Percentiles rank a stretch among this genome's conserved stretches.
Conservation (phyloP, 2,888 invertebrate genomes). For the Caenorhabditis sp. region DNA sequence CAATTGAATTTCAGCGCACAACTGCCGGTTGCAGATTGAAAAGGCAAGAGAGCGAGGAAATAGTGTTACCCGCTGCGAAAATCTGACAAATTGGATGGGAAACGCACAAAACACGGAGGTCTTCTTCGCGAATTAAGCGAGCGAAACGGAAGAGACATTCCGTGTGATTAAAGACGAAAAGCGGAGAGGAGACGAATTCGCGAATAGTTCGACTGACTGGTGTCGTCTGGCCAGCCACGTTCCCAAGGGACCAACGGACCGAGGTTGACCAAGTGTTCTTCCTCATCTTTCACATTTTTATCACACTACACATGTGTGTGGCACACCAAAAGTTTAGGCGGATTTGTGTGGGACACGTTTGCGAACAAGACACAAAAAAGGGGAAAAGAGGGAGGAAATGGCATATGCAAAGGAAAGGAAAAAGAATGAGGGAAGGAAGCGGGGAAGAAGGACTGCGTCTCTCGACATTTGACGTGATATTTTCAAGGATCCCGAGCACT, state of each 20-base stretch:
- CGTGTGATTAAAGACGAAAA: conserved; percentile 1
- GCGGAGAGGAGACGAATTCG: background rate
- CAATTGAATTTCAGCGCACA: too few relatives aligned
- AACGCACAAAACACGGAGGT: background rate
- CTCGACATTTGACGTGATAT: conserved; percentile 23
- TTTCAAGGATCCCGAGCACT: too few relatives aligned
- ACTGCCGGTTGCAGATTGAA: conserved; percentile 20
- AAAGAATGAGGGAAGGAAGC: conserved; percentile 10
- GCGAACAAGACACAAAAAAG: conserved; percentile 5
- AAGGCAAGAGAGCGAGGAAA: conserved; percentile 23
- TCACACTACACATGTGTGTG: conserved; percentile 7
- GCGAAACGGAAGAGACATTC: background rate
- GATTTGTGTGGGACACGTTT: conserved; percentile 17
- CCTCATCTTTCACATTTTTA: conserved; percentile 51
- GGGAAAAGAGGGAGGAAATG: background rate
- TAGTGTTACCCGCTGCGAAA: conserved; percentile 15
- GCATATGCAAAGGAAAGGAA: background rate
- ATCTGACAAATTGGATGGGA: conserved; percentile 32
- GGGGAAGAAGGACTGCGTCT: conserved; percentile 3
- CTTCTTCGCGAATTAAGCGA: too few relatives aligned
- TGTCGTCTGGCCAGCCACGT: conserved; percentile 8
- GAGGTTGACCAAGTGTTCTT: conserved; percentile 36
- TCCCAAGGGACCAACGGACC: background rate
- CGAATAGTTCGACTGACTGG: too few relatives aligned
- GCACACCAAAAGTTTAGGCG: background rate